A percentile compares a stretch with the other conserved stretches of the same genome.
Evolutionary conservation across 2,113 vertebrate species (phyloP).

Genomic region (Etia nguti): DNA sequence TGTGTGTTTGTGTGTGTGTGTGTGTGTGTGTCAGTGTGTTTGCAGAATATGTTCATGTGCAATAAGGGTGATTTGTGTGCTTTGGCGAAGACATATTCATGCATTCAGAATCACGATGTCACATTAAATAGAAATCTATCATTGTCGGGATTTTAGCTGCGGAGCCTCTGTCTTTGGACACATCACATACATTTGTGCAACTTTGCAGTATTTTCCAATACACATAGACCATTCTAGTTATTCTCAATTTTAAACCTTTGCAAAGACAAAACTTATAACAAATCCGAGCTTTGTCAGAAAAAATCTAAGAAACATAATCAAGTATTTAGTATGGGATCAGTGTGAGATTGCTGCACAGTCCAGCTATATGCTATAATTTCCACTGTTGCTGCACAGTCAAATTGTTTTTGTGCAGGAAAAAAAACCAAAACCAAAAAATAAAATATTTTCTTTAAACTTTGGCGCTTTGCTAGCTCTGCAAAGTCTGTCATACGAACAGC

Average conservation of each 20-base stretch:
- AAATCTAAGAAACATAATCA: not conserved
- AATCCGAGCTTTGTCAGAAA: not conserved
- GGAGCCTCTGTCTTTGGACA: not conserved
- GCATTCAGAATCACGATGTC: slow-evolving; percentile 32
- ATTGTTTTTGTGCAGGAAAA: not conserved
- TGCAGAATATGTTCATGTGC: not conserved
- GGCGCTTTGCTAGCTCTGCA: not conserved
- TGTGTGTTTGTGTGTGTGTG: not conserved
- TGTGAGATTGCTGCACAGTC: not conserved
- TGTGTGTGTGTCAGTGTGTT: not conserved
- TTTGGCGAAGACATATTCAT: not conserved
- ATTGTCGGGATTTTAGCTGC: not conserved
- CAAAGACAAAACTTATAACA: not conserved
- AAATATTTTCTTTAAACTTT: not conserved
- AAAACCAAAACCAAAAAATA: rapidly evolving
- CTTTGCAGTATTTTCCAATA: slow-evolving; percentile 22
- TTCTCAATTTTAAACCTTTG: not conserved
- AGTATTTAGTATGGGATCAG: not conserved
- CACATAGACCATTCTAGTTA: not conserved
- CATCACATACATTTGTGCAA: slow-evolving; percentile 17
- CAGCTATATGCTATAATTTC: not conserved
- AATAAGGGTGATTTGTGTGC: slow-evolving; percentile 2
- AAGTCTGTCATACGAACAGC: not conserved
- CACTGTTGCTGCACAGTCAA: not conserved
- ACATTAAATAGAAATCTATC: slow-evolving; percentile 34